A percentile compares a stretch with the other conserved stretches of the same genome.
Conservation (phyloP, 2,113 vertebrate species). For the Leucosticte australis region DNA sequence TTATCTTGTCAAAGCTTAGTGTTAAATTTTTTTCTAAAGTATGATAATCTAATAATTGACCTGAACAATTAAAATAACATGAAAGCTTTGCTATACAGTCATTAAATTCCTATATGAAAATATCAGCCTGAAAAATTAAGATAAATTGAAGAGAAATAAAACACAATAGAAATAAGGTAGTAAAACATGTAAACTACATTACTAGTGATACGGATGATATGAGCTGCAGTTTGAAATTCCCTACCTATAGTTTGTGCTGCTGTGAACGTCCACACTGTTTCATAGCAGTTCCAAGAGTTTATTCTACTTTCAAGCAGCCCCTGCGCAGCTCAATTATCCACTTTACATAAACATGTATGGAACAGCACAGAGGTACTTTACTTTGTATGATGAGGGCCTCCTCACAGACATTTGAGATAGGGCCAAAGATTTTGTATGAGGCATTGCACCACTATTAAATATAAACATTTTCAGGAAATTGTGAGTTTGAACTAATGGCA, state of each 20-base stretch:
- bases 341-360: background rate
- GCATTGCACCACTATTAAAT: background rate
- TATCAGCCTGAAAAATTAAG: background rate
- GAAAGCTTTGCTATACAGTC: background rate
- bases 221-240: background rate
- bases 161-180: background rate
- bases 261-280: background rate
- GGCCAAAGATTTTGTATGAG: background rate
- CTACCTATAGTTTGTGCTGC: background rate
- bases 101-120: background rate
- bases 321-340: background rate
- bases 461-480: background rate
- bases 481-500: background rate
- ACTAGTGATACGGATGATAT: background rate
- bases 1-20: background rate
- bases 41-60: background rate
- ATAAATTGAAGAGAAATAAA: background rate
- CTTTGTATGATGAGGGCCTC: background rate
- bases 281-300: background rate
- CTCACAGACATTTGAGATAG: background rate
- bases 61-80: background rate
- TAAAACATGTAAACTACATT: background rate
- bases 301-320: background rate
- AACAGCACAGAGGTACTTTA: background rate
- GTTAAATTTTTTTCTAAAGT: background rate